Evolutionary conservation across 2,888 invertebrate genomes (phyloP).

Genomic region (Allygus modestus): DNA sequence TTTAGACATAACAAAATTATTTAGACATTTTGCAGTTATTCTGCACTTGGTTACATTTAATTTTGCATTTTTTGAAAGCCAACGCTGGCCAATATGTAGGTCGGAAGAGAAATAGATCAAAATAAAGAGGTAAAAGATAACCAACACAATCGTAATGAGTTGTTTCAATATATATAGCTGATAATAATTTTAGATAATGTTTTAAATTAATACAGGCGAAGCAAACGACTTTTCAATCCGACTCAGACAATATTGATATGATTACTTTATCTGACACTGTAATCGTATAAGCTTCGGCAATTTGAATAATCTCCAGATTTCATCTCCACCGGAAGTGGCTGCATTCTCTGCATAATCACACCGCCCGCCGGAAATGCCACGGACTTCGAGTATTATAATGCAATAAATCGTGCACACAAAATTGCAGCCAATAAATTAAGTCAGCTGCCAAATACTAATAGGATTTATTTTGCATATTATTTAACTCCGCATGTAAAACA

Average conservation of each 20-base stretch:
- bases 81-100: too few species aligned
- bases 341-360: slow-evolving; percentile 16
- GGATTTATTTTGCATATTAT: slow-evolving; percentile 28
- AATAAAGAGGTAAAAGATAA: too few species aligned
- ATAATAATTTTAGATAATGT: too few species aligned
- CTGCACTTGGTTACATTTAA: too few species aligned
- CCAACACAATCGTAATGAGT: too few species aligned
- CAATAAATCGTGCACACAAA: neutral
- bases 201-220: too few species aligned
- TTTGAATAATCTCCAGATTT: slow-evolving; percentile 5
- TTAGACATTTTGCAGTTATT: too few species aligned
- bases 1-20: too few species aligned
- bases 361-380: slow-evolving; percentile 25
- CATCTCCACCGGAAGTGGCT: neutral
- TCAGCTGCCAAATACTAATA: slow-evolving; percentile 31
- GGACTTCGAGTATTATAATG: neutral
- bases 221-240: too few species aligned
- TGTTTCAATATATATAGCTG: too few species aligned
- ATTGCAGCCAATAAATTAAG: slow-evolving; percentile 20
- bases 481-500: slow-evolving; percentile 1
- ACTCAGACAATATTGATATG: neutral
- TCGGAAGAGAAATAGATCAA: too few species aligned
- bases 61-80: too few species aligned
- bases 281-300: neutral
- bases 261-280: neutral